A percentile compares a stretch with the other conserved stretches of the same genome.
Conservation (phyloP, 35 echinoderm and acorn worm species). For the Heliocidaris erythrogramma region DNA sequence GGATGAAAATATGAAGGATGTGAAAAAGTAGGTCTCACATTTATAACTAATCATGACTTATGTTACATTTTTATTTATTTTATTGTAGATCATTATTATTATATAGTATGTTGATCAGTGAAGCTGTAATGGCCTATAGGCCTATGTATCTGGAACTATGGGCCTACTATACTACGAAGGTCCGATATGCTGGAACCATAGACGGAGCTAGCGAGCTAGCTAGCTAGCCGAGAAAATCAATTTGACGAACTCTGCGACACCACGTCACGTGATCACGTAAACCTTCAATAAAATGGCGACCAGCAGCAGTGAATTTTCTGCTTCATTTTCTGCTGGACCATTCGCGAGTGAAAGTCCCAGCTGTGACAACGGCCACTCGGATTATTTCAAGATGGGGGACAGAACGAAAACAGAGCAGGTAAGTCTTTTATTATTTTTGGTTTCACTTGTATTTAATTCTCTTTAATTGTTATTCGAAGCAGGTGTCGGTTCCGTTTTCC, state of each 20-base stretch:
- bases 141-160: too few relatives aligned
- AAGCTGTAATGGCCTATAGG: too few relatives aligned
- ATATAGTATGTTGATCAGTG: too few relatives aligned
- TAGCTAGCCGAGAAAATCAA: background rate
- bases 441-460: background rate
- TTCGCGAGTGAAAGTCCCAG: constrained; percentile 33
- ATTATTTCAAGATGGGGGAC: constrained; percentile 27
- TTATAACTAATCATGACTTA: too few relatives aligned
- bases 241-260: background rate
- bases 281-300: constrained; percentile 6
- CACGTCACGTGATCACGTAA: background rate
- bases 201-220: background rate
- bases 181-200: too few relatives aligned
- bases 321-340: background rate
- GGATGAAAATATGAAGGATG: too few relatives aligned
- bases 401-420: constrained; percentile 36
- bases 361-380: constrained; percentile 31
- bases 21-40: too few relatives aligned
- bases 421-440: background rate
- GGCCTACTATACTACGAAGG: too few relatives aligned
- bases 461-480: background rate
- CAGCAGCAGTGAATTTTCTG: constrained; percentile 31
- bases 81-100: too few relatives aligned
- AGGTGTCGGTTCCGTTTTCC: constrained; percentile 25
- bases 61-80: too few relatives aligned